Percentiles rank a stretch among this genome's conserved stretches.
These are phyloP conservation scores for Manis pentadactyla DNA, from an alignment of 2,797 vertebrate genomes.

Conservation along the genomic window DNA sequence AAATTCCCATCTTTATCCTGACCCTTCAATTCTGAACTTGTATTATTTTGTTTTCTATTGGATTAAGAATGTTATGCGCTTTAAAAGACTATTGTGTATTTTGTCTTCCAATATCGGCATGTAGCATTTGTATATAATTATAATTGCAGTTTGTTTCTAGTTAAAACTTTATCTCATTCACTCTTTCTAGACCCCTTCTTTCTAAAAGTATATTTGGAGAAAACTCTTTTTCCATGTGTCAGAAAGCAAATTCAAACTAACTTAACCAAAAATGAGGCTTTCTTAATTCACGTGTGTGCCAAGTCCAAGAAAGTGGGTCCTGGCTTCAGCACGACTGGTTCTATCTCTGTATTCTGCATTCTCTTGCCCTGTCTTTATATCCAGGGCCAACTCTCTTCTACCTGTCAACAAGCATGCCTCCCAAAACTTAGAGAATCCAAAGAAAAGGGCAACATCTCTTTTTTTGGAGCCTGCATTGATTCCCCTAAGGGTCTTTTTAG, in stretches of 20 bases:
- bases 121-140: not conserved
- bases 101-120: not conserved
- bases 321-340: not conserved
- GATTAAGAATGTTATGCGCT: not conserved
- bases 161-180: not conserved
- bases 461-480: not conserved
- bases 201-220: not conserved
- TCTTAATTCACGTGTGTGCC: not conserved
- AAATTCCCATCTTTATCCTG: not conserved
- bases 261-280: not conserved
- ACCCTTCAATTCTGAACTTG: not conserved
- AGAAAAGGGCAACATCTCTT: not conserved
- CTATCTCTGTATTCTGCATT: not conserved
- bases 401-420: not conserved
- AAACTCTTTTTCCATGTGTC: not conserved
- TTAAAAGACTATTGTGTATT: not conserved
- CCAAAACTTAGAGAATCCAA: not conserved
- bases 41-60: conserved; percentile 30
- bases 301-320: not conserved
- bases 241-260: conserved; percentile 35
- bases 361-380: not conserved
- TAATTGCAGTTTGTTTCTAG: not conserved
- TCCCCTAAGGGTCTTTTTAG: not conserved
- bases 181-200: not conserved
- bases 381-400: not conserved